Evolutionary conservation across 53 echinoderm and acorn worm species (phyloP).

Genomic region (Hippasteria phrygiana): DNA sequence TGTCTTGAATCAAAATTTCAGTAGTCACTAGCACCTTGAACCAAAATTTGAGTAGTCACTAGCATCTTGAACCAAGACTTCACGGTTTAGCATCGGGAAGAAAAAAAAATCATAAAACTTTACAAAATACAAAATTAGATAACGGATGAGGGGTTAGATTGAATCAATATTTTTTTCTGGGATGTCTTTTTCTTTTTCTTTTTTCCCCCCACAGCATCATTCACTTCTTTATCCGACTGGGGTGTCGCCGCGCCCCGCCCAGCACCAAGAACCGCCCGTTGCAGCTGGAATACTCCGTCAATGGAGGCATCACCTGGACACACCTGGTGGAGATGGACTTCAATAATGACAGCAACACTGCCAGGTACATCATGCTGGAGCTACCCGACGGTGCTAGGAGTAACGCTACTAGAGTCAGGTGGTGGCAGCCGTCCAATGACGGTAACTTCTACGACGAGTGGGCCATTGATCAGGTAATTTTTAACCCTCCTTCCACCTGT

Average conservation of each 20-base stretch:
- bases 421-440: slow-evolving; percentile 95
- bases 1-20: too few relatives aligned
- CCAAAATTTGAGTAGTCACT: too few relatives aligned
- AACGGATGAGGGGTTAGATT: too few relatives aligned
- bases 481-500: too few relatives aligned
- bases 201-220: slow-evolving; percentile 66
- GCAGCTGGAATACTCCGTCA: slow-evolving; percentile 82
- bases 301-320: slow-evolving; percentile 91
- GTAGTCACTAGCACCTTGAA: too few relatives aligned
- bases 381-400: slow-evolving; percentile 75
- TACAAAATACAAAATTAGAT: too few relatives aligned
- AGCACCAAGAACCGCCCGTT: slow-evolving; percentile 80
- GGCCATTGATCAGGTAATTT: slow-evolving; percentile 97
- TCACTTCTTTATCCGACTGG: slow-evolving; percentile 93
- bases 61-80: too few relatives aligned
- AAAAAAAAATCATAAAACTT: too few relatives aligned
- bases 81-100: too few relatives aligned
- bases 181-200: background rate
- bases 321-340: slow-evolving; percentile 83
- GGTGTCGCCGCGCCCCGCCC: slow-evolving; percentile 72
- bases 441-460: slow-evolving; percentile 87
- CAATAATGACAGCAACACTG: slow-evolving; percentile 64
- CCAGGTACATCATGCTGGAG: slow-evolving; percentile 82
- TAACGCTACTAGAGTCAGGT: slow-evolving; percentile 86
- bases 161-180: background rate